Evolutionary conservation across 2,888 invertebrate genomes (phyloP), one percentile per base, ranked within the genome.

Genomic region (Ecliptopera silaceata): DNA sequence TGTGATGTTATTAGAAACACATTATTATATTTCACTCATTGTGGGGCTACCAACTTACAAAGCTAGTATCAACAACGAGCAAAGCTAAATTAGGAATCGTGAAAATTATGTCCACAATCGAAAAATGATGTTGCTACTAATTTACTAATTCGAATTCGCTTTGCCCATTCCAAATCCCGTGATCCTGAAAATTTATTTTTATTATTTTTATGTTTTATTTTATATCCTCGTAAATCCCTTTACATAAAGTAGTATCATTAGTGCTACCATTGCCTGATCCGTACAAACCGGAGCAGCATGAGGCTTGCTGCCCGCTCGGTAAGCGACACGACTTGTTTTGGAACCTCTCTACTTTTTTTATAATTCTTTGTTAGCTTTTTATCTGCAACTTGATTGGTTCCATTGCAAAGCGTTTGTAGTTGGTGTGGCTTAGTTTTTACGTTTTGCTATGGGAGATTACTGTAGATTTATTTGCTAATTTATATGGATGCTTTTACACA

Each of bases 261-360:
- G 94, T 95, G 85, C 93, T 96, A 93, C 96, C 96, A 87, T 93
- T 96, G 91, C 96, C 96, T 89, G 95, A 96, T 92, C 96, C 96
- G 85, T 94, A 95, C 89, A 95, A 95, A 92, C 96, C 96, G 84
- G 95, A 95, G 92, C 95, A 96, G 94, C 96, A 96, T 93, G 96
- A 96, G 92, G 95, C 95, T 92, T 96, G 96, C 94, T 96, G 96
- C 93, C 96, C 96, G 86, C 93, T 96, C 91, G 95, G 95, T 95
- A 95, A 95, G 94, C 88, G 69, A 77, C 73, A 67, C 69, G 74
- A 66, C 74, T 71, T 79, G 78, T 59, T 56, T 75, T 75, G 79
- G 76, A 76, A 80, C 77, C 68, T 65, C 62, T 57, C 42, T 44
- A 48, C 61, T 54, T 55, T 62, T 20, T 53, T 68, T 55, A 31